Evolutionary conservation across 2,113 vertebrate species (phyloP).

Genomic region (Thalassoma bifasciatum): DNA sequence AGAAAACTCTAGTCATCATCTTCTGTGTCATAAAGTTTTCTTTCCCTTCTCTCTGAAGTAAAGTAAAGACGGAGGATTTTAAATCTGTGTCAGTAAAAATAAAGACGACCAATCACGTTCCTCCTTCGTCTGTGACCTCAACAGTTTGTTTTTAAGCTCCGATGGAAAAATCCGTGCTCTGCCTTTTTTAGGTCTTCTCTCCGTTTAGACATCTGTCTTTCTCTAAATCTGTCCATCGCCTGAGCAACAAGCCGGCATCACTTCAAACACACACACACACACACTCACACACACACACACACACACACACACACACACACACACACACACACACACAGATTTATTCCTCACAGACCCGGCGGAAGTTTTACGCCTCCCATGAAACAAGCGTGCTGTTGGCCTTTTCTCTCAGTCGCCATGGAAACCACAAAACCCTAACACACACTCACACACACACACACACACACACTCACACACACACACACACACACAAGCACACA

Average conservation of each 20-base stretch:
- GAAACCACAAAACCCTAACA: conserved; percentile 15
- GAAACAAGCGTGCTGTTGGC: conserved; percentile 18
- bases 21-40: no score
- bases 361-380: conserved; percentile 21
- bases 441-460: conserved; percentile 26
- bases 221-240: conserved; percentile 50
- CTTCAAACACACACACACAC: conserved; percentile 3
- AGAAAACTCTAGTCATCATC: no score
- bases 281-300: neutral
- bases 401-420: conserved; percentile 15
- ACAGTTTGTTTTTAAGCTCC: conserved; percentile 25
- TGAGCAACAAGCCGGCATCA: conserved; percentile 8
- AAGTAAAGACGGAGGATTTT: no score
- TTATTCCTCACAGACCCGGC: neutral
- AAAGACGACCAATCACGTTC: no score
- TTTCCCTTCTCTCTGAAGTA: no score
- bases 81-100: no score
- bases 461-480: conserved; percentile 17
- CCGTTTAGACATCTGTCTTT: conserved; percentile 32
- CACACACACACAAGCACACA: conserved; percentile 16
- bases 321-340: neutral
- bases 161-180: conserved; percentile 23
- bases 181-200: conserved; percentile 10
- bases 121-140: conserved; percentile 4
- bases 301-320: neutral